Percentiles rank a stretch among this genome's conserved stretches.
These are phyloP conservation scores for Torymus aiolomorphi DNA, from an alignment of 2,888 invertebrate species.

Conservation along the genomic window DNA sequence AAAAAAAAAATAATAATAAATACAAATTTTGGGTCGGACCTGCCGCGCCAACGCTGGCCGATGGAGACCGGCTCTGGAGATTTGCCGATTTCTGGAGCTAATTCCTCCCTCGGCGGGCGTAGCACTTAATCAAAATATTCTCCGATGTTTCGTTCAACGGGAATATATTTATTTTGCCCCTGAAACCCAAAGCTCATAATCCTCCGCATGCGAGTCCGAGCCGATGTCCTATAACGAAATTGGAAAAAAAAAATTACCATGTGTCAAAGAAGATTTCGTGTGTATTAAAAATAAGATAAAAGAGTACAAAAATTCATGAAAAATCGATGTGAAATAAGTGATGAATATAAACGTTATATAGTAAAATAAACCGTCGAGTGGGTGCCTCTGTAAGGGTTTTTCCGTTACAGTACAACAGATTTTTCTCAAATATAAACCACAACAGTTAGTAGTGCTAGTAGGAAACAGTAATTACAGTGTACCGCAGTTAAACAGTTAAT, in stretches of 20 bases:
- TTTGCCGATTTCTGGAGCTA: slow-evolving; percentile 50
- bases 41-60: slow-evolving; percentile 66
- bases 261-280: background rate
- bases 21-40: slow-evolving; percentile 54
- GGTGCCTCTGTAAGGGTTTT: slow-evolving; percentile 75
- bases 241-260: too few species aligned
- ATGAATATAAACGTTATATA: background rate
- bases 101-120: slow-evolving; percentile 64
- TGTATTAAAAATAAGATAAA: slow-evolving; percentile 2
- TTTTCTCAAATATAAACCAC: slow-evolving; percentile 75
- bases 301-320: background rate
- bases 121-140: slow-evolving; percentile 74
- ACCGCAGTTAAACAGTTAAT: slow-evolving; percentile 59
- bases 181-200: slow-evolving; percentile 60
- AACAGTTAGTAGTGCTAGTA: slow-evolving; percentile 74
- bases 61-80: slow-evolving; percentile 56
- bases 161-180: slow-evolving; percentile 71
- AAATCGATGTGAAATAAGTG: background rate
- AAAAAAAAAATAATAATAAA: background rate
- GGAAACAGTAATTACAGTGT: slow-evolving; percentile 73
- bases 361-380: slow-evolving; percentile 66
- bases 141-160: slow-evolving; percentile 68
- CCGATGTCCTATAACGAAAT: slow-evolving; percentile 58
- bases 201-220: slow-evolving; percentile 73
- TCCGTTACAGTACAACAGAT: slow-evolving; percentile 74